Percentiles rank a stretch among this genome's conserved stretches.
Conservation (phyloP, 2,113 vertebrate species). For the Ictidomys tridecemlineatus region DNA sequence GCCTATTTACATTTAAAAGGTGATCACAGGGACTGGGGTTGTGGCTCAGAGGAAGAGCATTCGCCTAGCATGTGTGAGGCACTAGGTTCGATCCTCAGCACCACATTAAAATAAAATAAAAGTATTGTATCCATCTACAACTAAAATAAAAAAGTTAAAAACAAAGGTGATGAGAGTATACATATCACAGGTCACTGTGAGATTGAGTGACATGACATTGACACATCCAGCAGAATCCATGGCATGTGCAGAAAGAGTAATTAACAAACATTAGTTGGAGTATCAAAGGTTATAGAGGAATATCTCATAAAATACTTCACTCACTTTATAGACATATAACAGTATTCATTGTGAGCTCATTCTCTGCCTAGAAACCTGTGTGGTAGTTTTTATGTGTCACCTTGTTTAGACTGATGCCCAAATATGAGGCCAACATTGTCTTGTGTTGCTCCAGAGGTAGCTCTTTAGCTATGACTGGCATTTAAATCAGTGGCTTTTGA, state of each 20-base stretch:
- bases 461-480: constrained; percentile 6
- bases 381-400: neutral
- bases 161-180: neutral
- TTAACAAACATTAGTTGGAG: neutral
- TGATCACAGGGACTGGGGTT: no score
- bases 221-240: accelerated
- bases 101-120: no score
- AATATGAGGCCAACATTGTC: neutral
- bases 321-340: neutral
- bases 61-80: no score
- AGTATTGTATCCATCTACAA: no score
- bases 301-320: neutral
- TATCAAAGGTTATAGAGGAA: neutral
- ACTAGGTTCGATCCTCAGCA: no score
- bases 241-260: neutral
- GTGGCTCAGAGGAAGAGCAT: no score
- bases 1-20: neutral
- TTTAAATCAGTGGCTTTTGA: neutral
- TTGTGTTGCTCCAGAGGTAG: neutral
- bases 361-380: neutral
- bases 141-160: no score
- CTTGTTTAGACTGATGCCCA: neutral
- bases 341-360: neutral
- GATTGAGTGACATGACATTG: neutral
- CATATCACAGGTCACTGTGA: neutral